Base-by-base conservation (phyloP, 2,888 invertebrate genomes). In the Calliopum simillimum region DNA sequence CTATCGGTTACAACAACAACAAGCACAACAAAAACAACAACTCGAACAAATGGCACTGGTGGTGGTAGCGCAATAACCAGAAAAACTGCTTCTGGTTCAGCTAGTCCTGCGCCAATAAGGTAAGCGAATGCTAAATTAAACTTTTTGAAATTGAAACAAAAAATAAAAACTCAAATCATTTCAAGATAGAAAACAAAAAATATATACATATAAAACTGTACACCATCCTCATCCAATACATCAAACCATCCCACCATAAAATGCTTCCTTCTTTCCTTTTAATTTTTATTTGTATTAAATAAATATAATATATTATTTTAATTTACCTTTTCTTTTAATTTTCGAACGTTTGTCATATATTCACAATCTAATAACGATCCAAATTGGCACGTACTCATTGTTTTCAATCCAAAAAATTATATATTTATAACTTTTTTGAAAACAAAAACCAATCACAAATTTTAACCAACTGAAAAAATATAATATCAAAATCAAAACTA, bases 71-170 rank as follows among this genome's bases (percentile, higher is more conserved):
- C 74, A 56, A 82, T 82, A 8, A 87, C 91, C 41, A 88, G 90
- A 73, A 88, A 89, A 73, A 94, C 95, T 33, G 94, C 94, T 19
- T 94, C 94, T 56, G 94, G 94, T 41, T 88, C 93, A 61, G 87
- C 91, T 70, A 93, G 93, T 75, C 93, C 94, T 71, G 92, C 93
- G 74, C 91, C 92, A 75, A 89, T 91, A 86, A 93, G 93, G 94
- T 94, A 88, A 83, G 46, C 13, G 5, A 25, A 44, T 46, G 16
- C 44, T n/a, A 19, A 53, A 2, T 19, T 46, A 23, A 44, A 16
- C 6, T 16, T 25, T 19, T 12, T 16, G 43, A 33, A 66, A 43
- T 44, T 14, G 23, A 43, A 51, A 19, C 4, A 47, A 46, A 56
- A 14, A 25, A 46, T 51, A 16, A 55, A 16, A 21, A 21, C 4